Evolutionary conservation across 2,888 invertebrate genomes (phyloP).

Genomic region (Apoda limacodes): DNA sequence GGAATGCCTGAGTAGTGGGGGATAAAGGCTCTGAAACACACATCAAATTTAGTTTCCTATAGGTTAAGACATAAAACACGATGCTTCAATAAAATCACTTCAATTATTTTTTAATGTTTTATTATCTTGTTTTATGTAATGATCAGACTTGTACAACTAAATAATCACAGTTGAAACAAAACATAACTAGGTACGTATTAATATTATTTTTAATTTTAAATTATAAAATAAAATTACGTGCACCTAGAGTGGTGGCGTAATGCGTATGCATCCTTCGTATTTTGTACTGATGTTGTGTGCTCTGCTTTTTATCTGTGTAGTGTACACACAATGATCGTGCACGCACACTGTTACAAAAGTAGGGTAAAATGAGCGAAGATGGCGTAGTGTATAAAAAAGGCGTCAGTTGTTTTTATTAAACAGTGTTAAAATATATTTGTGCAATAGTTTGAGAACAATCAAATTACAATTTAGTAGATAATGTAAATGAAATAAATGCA

Average conservation of each 20-base stretch:
- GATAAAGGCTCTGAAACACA: too few relatives aligned
- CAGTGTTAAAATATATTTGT: too few relatives aligned
- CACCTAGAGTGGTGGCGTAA: slow-evolving; percentile 23
- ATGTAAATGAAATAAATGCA: too few relatives aligned
- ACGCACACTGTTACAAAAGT: too few relatives aligned
- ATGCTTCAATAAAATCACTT: too few relatives aligned
- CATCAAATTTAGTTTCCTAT: too few relatives aligned
- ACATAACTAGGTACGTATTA: slow-evolving; percentile 50
- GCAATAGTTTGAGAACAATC: too few relatives aligned
- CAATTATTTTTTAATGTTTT: slow-evolving; percentile 55
- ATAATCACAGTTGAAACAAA: slow-evolving; percentile 73
- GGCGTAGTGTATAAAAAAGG: too few relatives aligned
- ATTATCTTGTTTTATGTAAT: slow-evolving; percentile 68
- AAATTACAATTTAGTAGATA: too few relatives aligned
- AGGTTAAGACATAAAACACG: slow-evolving; percentile 31
- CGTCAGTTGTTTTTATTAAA: too few relatives aligned
- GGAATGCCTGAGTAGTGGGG: slow-evolving; percentile 1
- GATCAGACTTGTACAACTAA: slow-evolving; percentile 71
- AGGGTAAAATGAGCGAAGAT: too few relatives aligned
- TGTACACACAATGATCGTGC: slow-evolving; percentile 19
- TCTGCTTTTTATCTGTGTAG: slow-evolving; percentile 40
- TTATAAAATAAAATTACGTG: slow-evolving; percentile 49
- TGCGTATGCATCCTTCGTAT: slow-evolving; percentile 21
- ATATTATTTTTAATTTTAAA: too few relatives aligned
- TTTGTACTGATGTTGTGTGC: slow-evolving; percentile 61